A percentile compares a stretch with the other conserved stretches of the same genome.
phyloP scores from a whole-genome alignment of 1,140 invertebrate species.

The Monochamus saltuarius region DNA sequence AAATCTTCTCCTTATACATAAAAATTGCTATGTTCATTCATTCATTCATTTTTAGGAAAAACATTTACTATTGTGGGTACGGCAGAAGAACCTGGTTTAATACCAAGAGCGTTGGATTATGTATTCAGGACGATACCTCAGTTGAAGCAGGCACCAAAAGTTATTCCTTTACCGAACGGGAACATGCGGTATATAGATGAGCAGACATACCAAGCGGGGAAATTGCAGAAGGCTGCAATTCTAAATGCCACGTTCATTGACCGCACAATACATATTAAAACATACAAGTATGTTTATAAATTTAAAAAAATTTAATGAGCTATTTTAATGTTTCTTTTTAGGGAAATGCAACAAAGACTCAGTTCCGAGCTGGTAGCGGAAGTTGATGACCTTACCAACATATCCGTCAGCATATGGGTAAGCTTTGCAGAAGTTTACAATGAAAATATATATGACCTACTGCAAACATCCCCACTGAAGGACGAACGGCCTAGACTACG shows the following conservation, averaged over 20 bases:
- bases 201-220: constrained; percentile 48
- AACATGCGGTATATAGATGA: constrained; percentile 52
- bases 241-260: constrained; percentile 27
- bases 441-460: constrained; percentile 84
- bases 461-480: constrained; percentile 56
- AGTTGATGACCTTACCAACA: constrained; percentile 38
- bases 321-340: constrained; percentile 37
- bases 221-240: constrained; percentile 50
- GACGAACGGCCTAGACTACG: constrained; percentile 56
- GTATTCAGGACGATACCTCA: constrained; percentile 64
- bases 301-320: constrained; percentile 48
- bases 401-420: constrained; percentile 69
- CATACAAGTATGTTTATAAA: constrained; percentile 19
- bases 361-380: constrained; percentile 49
- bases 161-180: constrained; percentile 56
- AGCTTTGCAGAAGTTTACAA: constrained; percentile 95
- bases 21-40: constrained; percentile 42
- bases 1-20: constrained; percentile 61
- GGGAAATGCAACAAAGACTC: constrained; percentile 55
- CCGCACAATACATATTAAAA: constrained; percentile 12
- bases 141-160: constrained; percentile 35
- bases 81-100: constrained; percentile 69
- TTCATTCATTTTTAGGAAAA: constrained; percentile 63
- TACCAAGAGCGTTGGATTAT: constrained; percentile 78
- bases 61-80: constrained; percentile 85